Evolutionary conservation across 2,888 invertebrate genomes (phyloP), one percentile per base, ranked within the genome.

Genomic region (Smittia sp.): DNA sequence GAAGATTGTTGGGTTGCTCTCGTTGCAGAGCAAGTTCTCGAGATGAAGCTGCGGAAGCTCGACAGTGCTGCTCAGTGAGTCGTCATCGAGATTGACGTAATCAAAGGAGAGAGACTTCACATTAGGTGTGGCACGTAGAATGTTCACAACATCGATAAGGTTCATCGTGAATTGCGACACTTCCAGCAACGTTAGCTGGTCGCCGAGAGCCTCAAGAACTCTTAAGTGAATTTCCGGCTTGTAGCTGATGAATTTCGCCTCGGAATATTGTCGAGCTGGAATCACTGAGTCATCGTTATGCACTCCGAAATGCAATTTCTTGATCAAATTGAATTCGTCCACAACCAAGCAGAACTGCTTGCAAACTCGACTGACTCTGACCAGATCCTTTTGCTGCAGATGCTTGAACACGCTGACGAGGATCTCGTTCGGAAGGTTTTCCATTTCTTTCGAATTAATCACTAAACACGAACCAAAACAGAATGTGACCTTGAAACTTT

Each of bases 1-100:
- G 15, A 70, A 70, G 4, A 70, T 70, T 13, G 1, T 32, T 20
- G 69, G 69, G 27, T 70, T 22, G 18, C n/a, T 52, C 18, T 70
- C 69, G 11, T 11, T 7, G 15, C 52, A 52, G 1, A 18, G 7
- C n/a, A 69, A 25, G 1, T 11, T 25, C 27, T 38, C 15, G 24
- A 11, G 24, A 1, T 15, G n/a, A 7, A 70, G 58, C 58, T 18
- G 7, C 1, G 69, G 13, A 11, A 38, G 18, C 39, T 22, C 68
- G 15, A 27, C 2, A 27, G 9, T n/a, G 1, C 27, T 18, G 7
- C 7, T n/a, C 20, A 18, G 3, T 18, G 25, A 25, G 1, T 70
- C 32, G 0, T 70, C 54, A 32, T 70, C 54, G 7, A 70, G 15
- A 1, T 18, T 25, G 6, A 32, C 24, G 52, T 70, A 70, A 11